A percentile compares a stretch with the other conserved stretches of the same genome.
Conservation (phyloP, 2,797 vertebrate species). For the Emydoidea blandingii region DNA sequence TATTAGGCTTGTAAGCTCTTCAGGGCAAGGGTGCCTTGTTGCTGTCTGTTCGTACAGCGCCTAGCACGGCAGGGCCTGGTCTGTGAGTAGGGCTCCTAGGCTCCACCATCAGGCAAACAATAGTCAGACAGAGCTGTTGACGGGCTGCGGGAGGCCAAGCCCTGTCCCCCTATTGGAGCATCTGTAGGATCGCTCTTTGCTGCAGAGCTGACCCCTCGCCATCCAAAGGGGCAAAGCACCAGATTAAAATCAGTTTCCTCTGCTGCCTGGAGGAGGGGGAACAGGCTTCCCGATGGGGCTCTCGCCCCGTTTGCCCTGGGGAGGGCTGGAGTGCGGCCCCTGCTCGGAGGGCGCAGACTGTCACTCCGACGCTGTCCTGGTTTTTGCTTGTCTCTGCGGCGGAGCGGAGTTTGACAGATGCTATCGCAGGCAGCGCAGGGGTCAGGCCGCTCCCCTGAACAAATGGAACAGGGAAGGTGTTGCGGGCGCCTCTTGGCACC, state of each 20-base stretch:
- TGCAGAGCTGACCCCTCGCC: neutral
- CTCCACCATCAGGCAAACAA: neutral
- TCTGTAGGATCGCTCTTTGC: neutral
- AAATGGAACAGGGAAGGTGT: slow-evolving; percentile 67
- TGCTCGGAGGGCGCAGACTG: neutral
- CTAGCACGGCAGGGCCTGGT: neutral
- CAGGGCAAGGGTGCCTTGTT: neutral
- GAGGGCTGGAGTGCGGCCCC: neutral
- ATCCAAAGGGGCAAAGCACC: neutral
- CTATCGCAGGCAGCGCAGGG: slow-evolving; percentile 41
- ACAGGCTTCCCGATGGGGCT: neutral
- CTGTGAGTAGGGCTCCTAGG: neutral
- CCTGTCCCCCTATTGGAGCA: neutral
- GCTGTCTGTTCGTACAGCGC: neutral
- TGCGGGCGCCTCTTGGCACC: slow-evolving; percentile 61
- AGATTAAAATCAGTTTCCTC: neutral
- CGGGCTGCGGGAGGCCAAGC: neutral
- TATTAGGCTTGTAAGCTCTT: neutral
- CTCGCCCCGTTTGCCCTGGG: neutral
- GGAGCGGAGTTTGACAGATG: slow-evolving; percentile 67
- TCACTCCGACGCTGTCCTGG: neutral
- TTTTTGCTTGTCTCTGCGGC: neutral
- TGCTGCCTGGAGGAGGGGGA: neutral
- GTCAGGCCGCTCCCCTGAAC: slow-evolving; percentile 63
- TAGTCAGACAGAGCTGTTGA: neutral